Conservation (phyloP, 2,113 vertebrate genomes). For the Panurus biarmicus region DNA sequence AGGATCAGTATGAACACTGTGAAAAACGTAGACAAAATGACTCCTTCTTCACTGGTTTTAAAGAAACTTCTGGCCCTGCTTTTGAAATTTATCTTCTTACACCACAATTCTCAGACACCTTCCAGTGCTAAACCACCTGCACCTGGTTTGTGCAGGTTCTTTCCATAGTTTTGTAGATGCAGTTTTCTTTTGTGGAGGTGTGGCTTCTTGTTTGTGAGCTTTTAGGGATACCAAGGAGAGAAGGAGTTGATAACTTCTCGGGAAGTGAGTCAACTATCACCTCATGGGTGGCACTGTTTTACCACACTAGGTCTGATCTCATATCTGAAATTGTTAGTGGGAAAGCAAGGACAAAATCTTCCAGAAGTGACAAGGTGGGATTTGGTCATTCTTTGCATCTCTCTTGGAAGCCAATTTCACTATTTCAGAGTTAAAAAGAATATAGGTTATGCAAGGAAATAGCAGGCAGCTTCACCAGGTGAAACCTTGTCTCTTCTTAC, state of each 20-base stretch:
- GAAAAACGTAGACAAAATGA: not conserved
- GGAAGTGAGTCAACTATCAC: not conserved
- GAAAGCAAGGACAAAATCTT: not conserved
- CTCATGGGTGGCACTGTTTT: not conserved
- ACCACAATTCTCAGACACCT: not conserved
- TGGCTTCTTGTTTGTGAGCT: not conserved
- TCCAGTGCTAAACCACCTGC: not conserved
- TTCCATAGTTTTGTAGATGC: fast-evolving
- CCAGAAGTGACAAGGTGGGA: not conserved
- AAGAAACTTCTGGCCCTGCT: not conserved
- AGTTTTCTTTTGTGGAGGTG: not conserved
- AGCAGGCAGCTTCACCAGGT: not conserved
- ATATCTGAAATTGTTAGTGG: not conserved
- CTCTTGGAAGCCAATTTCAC: not conserved
- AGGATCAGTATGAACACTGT: not conserved
- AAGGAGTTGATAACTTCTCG: not conserved
- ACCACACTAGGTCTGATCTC: not conserved
- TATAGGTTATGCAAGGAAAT: not conserved
- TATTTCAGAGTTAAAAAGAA: not conserved
- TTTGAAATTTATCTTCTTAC: not conserved
- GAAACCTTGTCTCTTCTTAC: not conserved
- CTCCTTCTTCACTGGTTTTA: not conserved
- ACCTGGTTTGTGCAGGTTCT: not conserved
- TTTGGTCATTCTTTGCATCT: not conserved
- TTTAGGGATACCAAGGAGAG: not conserved